Evolutionary conservation across 1,140 invertebrate genomes (phyloP), one percentile per base, ranked within the genome.

Genomic region (Apis cerana): DNA sequence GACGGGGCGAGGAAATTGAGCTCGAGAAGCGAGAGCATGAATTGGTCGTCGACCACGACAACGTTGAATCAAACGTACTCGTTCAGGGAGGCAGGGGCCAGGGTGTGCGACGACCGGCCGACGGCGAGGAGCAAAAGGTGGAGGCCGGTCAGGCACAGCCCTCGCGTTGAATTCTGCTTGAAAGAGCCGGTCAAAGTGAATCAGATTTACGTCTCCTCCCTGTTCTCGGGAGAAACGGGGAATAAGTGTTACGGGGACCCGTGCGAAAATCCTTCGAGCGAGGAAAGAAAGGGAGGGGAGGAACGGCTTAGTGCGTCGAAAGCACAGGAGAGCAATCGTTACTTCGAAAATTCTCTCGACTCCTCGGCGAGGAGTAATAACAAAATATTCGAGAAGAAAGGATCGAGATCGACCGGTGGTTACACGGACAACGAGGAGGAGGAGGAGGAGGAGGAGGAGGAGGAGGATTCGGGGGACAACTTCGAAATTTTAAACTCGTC

Each of bases 1-100:
- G 33, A 43, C 4, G 43, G 58, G 12, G 7, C 11, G 5, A n/a
- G 11, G 17, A 62, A 12, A 21, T 11, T 17, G 11, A 71, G 48
- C 11, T 62, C 48, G 1, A 64, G 48, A 9, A 70, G 48, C 12
- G 50, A 7, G 13, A 80, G 23, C 21, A 10, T 13, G 0, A 67
- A 58, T 23, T 59, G 64, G 72, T 15, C 43, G 4, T 10, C 1
- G 2, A 13, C 19, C 2, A 8, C 72, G 0, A 13, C 79, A 2
- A 88, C 86, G 80, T 80, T 92, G 65, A 88, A 92, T 86, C 77
- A 87, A 75, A 92, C 91, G 15, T 92, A 89, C 70, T 84, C 88
- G 69, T 91, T 92, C 43, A 89, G 75, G 54, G 85, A 91, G 54
- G 84, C 27, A 1, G 10, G 7, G 48, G 7, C 7, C 23, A 23